Evolutionary conservation across 2,888 invertebrate genomes (phyloP).

Genomic region (Dynastes tityus): DNA sequence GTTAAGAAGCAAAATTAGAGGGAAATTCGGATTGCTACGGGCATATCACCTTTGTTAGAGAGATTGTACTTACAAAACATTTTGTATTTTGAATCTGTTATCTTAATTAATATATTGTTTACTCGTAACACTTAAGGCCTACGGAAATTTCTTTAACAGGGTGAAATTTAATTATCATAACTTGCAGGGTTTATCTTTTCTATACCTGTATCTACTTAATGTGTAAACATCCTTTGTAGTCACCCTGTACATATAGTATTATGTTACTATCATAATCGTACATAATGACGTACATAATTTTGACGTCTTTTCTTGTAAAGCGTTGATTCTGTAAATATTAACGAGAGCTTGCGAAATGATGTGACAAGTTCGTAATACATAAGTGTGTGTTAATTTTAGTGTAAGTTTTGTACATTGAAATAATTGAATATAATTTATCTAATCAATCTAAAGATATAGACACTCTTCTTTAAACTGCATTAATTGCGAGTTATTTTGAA

Average conservation of each 20-base stretch:
- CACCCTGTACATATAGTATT: conserved; percentile 42
- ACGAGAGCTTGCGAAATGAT: neutral
- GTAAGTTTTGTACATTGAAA: neutral
- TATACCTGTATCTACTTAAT: conserved; percentile 29
- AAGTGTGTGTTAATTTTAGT: conserved; percentile 6
- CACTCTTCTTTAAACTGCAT: neutral
- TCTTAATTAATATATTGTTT: conserved; percentile 1
- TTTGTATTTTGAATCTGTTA: conserved; percentile 21
- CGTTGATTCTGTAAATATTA: neutral
- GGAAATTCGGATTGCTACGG: neutral
- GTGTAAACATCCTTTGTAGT: neutral
- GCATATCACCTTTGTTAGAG: no score
- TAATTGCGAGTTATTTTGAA: no score
- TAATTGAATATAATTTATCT: neutral
- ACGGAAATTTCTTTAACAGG: conserved; percentile 40
- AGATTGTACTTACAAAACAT: neutral
- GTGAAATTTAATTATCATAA: conserved; percentile 36
- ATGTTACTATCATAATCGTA: conserved; percentile 16
- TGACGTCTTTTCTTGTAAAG: neutral
- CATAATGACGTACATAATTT: neutral
- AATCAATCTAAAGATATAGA: neutral
- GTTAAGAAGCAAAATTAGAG: no score
- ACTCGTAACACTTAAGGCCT: conserved; percentile 44
- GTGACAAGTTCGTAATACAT: neutral
- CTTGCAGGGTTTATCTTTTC: conserved; percentile 26